A percentile compares a stretch with the other conserved stretches of the same genome.
phyloP scores from a whole-genome alignment of 2,888 invertebrate species.

The Acrocyrtus sp. region DNA sequence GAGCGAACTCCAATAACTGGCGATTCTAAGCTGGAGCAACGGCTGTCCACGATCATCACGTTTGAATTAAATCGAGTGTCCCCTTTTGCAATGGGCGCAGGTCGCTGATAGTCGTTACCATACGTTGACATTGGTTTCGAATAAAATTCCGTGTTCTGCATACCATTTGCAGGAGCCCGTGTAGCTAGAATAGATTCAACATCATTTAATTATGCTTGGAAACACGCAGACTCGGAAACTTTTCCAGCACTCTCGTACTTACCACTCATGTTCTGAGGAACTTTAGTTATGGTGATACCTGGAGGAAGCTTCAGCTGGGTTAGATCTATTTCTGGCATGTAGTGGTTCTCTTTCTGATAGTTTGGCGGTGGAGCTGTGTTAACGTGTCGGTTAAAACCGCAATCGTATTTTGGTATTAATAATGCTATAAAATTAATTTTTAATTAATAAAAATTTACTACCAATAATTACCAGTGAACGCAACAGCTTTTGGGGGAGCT shows the following conservation, averaged over 20 bases:
- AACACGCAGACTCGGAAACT: neutral
- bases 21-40: constrained; percentile 43
- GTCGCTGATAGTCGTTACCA: constrained; percentile 22
- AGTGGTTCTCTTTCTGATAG: neutral
- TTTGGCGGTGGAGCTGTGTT: no score
- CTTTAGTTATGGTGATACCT: constrained; percentile 82
- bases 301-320: constrained; percentile 74
- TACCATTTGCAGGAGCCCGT: no score
- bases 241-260: neutral
- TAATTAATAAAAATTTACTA: no score
- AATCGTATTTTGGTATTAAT: no score
- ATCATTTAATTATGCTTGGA: neutral
- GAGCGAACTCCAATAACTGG: constrained; percentile 38
- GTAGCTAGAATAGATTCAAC: neutral
- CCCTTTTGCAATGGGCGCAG: constrained; percentile 1
- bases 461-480: no score
- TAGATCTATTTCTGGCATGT: constrained; percentile 51
- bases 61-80: constrained; percentile 26
- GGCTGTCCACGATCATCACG: constrained; percentile 39
- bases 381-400: no score
- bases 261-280: constrained; percentile 64
- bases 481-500: no score
- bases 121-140: neutral
- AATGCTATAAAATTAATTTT: no score
- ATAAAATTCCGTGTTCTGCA: constrained; percentile 3